phyloP scores from a whole-genome alignment of 2,797 vertebrate genomes.

The Enteromius treurensis region DNA sequence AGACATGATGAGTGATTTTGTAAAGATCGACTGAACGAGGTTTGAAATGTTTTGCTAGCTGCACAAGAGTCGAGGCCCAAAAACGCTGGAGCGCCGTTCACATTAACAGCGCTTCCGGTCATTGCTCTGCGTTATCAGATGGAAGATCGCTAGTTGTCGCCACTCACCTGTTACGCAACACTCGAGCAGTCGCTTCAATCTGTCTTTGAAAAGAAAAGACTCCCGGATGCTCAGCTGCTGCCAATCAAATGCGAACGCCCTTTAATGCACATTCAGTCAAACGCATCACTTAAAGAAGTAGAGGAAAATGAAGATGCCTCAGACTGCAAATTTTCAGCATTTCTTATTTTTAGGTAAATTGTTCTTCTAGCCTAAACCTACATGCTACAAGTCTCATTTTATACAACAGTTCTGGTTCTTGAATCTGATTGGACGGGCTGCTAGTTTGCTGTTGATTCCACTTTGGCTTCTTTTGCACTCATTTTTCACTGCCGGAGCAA shows the following conservation, averaged over 20 bases:
- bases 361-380: not conserved
- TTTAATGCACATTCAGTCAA: not conserved
- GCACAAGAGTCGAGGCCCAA: constrained; percentile 1
- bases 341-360: not conserved
- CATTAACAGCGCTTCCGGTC: not conserved
- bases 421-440: constrained; percentile 8
- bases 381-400: not conserved
- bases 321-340: not conserved
- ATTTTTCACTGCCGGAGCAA: not conserved
- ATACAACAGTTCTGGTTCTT: not conserved
- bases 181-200: not conserved
- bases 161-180: not conserved
- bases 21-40: constrained; percentile 2
- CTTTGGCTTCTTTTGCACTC: constrained; percentile 1
- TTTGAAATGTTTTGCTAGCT: constrained; percentile 10
- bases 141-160: not conserved
- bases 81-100: not conserved
- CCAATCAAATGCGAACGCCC: not conserved
- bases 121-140: not conserved
- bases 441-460: not conserved
- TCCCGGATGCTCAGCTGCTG: not conserved
- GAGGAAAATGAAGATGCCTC: not conserved
- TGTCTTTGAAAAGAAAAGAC: not conserved
- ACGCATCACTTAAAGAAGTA: not conserved
- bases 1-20: not conserved